Percentiles rank a stretch among this genome's conserved stretches.
These are phyloP conservation scores for Plotosus lineatus DNA, from an alignment of 2,113 vertebrate species.

Conservation along the genomic window DNA sequence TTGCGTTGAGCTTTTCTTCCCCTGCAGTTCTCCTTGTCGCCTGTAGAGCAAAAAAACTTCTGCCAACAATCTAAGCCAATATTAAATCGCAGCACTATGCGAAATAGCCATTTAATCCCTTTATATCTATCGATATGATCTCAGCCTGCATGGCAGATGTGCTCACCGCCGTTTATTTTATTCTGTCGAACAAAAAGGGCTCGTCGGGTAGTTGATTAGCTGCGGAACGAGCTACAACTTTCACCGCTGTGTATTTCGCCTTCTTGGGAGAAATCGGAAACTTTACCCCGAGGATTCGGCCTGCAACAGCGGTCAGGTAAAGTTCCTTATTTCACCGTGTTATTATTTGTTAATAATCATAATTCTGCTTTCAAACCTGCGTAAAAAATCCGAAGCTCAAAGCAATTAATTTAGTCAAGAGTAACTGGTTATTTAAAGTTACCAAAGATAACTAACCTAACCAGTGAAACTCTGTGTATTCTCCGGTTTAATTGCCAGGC, in stretches of 20 bases:
- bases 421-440: neutral
- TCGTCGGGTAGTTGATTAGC: neutral
- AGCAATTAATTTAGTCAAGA: neutral
- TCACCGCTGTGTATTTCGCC: conserved; percentile 22
- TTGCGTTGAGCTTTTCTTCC: too few species aligned
- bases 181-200: neutral
- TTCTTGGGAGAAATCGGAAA: conserved; percentile 5
- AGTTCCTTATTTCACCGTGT: neutral
- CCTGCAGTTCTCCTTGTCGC: conserved; percentile 9
- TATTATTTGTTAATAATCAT: neutral
- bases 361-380: too few species aligned
- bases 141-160: neutral
- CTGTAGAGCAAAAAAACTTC: neutral
- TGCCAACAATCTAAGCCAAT: neutral
- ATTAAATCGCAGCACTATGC: neutral
- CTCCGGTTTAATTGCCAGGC: too few species aligned
- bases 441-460: neutral
- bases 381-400: neutral
- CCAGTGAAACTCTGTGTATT: neutral
- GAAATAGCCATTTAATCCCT: neutral
- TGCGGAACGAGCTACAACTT: neutral
- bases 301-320: conserved; percentile 19
- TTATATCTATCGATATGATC: neutral
- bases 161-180: neutral
- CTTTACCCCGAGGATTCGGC: conserved; percentile 35